These are phyloP conservation scores for Bovichtus diacanthus DNA, from an alignment of 2,797 vertebrate species.

Conservation along the genomic window DNA sequence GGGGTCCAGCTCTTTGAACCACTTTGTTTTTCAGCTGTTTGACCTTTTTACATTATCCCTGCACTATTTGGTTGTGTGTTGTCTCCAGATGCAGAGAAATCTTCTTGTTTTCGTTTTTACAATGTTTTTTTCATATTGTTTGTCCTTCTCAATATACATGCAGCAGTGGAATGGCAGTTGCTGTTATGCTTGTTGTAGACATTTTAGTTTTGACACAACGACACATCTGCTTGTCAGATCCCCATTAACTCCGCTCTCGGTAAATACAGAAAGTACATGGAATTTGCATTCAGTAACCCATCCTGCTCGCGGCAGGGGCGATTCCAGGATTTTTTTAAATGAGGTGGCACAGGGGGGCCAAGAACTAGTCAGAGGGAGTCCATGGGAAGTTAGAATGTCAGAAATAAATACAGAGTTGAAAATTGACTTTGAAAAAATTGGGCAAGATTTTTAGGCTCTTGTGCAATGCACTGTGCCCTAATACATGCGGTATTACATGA, in stretches of 20 bases:
- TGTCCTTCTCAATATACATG: background rate
- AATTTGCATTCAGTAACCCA: background rate
- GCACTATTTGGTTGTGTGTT: background rate
- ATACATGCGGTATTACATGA: too few relatives aligned
- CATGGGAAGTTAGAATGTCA: too few relatives aligned
- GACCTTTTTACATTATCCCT: background rate
- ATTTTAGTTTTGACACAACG: background rate
- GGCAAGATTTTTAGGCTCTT: too few relatives aligned
- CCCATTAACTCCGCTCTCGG: too few relatives aligned
- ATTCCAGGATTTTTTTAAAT: too few relatives aligned
- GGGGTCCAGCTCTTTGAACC: background rate
- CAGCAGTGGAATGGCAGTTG: background rate
- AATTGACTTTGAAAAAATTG: too few relatives aligned
- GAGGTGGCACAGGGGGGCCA: too few relatives aligned
- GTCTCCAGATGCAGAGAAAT: background rate
- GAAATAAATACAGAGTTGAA: too few relatives aligned
- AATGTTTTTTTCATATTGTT: background rate
- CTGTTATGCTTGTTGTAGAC: background rate
- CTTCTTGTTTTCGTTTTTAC: background rate
- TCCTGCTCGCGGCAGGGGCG: background rate
- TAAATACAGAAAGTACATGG: background rate
- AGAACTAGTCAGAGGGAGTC: too few relatives aligned
- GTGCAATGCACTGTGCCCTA: too few relatives aligned
- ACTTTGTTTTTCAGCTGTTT: slow-evolving; percentile 15
- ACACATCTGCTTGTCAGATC: background rate